phyloP scores from a whole-genome alignment of 23 tunicate species.

The Phallusia fumigata region DNA sequence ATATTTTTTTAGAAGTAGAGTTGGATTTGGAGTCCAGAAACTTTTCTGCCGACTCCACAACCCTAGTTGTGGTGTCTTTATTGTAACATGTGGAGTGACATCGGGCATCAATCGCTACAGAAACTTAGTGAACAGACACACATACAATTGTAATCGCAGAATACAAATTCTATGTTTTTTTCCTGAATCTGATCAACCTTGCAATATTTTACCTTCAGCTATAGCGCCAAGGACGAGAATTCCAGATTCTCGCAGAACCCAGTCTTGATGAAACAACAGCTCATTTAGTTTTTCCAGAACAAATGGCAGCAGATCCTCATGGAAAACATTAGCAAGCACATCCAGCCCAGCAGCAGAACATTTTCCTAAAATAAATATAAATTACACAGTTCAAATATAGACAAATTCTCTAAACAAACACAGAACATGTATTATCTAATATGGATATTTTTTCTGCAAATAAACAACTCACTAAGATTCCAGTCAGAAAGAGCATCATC shows the following conservation, averaged over 20 bases:
- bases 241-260: constrained; percentile 91
- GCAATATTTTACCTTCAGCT: constrained; percentile 66
- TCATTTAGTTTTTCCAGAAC: constrained; percentile 86
- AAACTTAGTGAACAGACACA: too few species aligned
- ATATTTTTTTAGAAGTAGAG: too few species aligned
- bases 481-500: constrained; percentile 98
- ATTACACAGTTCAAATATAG: too few species aligned
- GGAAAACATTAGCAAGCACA: constrained; percentile 95
- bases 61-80: too few species aligned
- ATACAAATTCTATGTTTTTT: too few species aligned
- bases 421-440: background rate
- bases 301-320: constrained; percentile 86
- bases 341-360: constrained; percentile 98
- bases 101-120: too few species aligned
- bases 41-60: too few species aligned
- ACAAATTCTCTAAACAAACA: background rate
- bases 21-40: too few species aligned
- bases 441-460: background rate
- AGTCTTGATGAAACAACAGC: constrained; percentile 82
- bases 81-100: too few species aligned
- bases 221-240: constrained; percentile 96
- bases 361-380: constrained; percentile 42
- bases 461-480: constrained; percentile 69
- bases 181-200: background rate
- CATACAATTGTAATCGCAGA: too few species aligned